These are phyloP conservation scores for Drosophila nigricruria DNA, from an alignment of 2,888 invertebrate genomes.

Conservation along the genomic window DNA sequence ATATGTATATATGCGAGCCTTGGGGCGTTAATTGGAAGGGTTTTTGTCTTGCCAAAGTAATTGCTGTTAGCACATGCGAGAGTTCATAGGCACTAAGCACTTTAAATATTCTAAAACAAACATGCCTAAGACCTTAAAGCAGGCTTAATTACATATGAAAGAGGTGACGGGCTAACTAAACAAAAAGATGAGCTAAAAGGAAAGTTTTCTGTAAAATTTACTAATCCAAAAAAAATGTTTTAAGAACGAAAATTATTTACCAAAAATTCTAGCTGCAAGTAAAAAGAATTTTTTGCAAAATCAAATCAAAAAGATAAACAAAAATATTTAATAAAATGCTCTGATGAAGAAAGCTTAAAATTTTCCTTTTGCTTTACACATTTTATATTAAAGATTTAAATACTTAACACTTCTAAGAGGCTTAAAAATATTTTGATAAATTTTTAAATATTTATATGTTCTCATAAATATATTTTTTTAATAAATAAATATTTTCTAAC, in stretches of 20 bases:
- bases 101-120: conserved; percentile 28
- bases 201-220: neutral
- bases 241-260: neutral
- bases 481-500: neutral
- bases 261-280: neutral
- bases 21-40: conserved; percentile 54
- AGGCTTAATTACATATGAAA: conserved; percentile 4
- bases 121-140: conserved; percentile 20
- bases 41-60: conserved; percentile 42
- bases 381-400: neutral
- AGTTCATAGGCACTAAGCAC: conserved; percentile 49
- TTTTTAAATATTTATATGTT: neutral
- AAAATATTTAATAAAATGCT: neutral
- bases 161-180: neutral
- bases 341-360: neutral
- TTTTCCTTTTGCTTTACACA: neutral
- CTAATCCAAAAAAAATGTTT: neutral
- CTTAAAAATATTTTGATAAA: neutral
- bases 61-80: conserved; percentile 30
- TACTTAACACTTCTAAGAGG: neutral
- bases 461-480: no score
- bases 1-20: conserved; percentile 24
- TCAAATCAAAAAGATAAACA: neutral
- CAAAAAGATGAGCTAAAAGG: neutral
- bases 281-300: neutral